Evolutionary conservation across 1,140 invertebrate genomes (phyloP), one percentile per base, ranked within the genome.

Genomic region (Listronotus oregonensis): DNA sequence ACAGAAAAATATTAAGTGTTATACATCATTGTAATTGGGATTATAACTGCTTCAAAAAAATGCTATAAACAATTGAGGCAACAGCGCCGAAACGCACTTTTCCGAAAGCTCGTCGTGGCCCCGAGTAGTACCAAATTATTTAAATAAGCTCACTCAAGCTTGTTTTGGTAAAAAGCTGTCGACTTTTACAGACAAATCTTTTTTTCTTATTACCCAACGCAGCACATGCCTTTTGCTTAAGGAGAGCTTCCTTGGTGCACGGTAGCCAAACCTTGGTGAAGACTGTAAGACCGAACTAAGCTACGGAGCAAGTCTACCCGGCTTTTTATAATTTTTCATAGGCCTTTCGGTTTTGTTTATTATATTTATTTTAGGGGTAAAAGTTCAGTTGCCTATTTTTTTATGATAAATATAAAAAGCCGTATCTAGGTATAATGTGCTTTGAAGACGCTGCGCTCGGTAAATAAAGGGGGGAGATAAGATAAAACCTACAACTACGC

Each of bases 121-220:
- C 55, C 63, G 54, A 58, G 15, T 17, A 14, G 14, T 31, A 37
- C 61, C 61, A 51, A 64, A 47, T 58, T 65, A 65, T 65, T 58
- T 42, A 65, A 65, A 65, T 65, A 37, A 46, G 55, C 42, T n/a
- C n/a, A 11, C 8, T 15, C 10, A 58, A 42, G 55, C 63, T 65
- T 37, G 55, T 65, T 65, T 65, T 31, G 54, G 32, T 65, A 65
- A 65, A n/a, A 65, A 65, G 63, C 63, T 64, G 61, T 44, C 61
- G 61, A 64, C 43, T 55, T 64, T 64, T 64, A 37, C 51, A 31
- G 50, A 8, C n/a, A 46, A 61, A 18, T 52, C 40, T 11, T 54
- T 44, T 46, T 54, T 54, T n/a, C n/a, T 27, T 27, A 27, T 27
- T 27, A 5, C 21, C 21, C 21, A 27, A 27, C 21, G 21, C 21